Evolutionary conservation across 2,888 invertebrate genomes (phyloP).

Genomic region (Blastobasis lacticolella): DNA sequence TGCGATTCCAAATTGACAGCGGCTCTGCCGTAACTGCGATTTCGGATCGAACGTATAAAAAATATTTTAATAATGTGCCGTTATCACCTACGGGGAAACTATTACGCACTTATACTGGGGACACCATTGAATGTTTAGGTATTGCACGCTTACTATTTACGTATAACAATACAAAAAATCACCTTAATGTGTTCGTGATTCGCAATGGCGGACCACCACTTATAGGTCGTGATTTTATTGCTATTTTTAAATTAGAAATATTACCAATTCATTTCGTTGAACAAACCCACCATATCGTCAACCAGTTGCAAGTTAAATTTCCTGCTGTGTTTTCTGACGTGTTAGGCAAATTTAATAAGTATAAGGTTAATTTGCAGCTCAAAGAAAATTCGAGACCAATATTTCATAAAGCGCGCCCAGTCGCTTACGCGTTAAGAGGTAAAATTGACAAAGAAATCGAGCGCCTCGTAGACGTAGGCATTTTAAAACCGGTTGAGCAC

Average conservation of each 20-base stretch:
- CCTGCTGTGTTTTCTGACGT: slow-evolving; percentile 7
- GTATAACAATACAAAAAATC: slow-evolving; percentile 1
- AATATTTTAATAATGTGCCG: slow-evolving; percentile 6
- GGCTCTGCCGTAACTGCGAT: slow-evolving; percentile 6
- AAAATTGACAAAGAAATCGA: not conserved
- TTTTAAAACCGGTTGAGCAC: not conserved
- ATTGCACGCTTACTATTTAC: not conserved
- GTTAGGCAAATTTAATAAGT: not conserved
- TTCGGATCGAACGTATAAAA: slow-evolving; percentile 2
- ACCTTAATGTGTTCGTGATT: slow-evolving; percentile 8
- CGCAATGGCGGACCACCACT: slow-evolving; percentile 10
- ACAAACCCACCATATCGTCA: not conserved
- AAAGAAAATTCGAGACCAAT: not conserved
- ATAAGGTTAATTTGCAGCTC: not conserved
- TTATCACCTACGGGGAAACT: slow-evolving; percentile 7
- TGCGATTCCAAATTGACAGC: slow-evolving; percentile 6
- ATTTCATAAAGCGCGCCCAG: not conserved
- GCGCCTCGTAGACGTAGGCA: not conserved
- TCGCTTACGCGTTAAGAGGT: not conserved
- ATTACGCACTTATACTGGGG: slow-evolving; percentile 8
- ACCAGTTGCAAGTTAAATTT: not conserved
- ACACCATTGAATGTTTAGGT: slow-evolving; percentile 4
- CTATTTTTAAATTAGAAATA: slow-evolving; percentile 6
- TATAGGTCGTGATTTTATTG: slow-evolving; percentile 15
- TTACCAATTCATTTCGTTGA: not conserved